phyloP scores from a whole-genome alignment of 2,113 vertebrate genomes.

The Neodon shergylaensis region DNA sequence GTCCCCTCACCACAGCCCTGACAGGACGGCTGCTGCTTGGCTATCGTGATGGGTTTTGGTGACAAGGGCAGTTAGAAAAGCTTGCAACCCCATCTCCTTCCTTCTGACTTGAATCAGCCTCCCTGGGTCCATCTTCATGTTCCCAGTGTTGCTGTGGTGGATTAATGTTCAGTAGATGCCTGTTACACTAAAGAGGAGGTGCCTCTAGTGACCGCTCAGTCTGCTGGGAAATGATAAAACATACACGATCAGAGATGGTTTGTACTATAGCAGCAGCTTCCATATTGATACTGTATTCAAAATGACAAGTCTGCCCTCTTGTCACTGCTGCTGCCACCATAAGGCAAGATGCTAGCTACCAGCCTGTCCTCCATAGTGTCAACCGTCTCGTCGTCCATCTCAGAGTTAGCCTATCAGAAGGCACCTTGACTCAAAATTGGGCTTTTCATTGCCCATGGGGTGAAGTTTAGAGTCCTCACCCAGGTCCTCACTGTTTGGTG shows the following conservation, averaged over 20 bases:
- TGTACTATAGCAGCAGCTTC: slow-evolving; percentile 50
- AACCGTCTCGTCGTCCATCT: not conserved
- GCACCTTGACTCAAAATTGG: not conserved
- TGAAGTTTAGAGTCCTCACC: not conserved
- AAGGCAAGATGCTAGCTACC: not conserved
- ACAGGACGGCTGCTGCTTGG: not conserved
- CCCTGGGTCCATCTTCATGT: not conserved
- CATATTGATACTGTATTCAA: not conserved
- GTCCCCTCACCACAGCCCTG: no score
- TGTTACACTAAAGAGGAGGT: slow-evolving; percentile 41
- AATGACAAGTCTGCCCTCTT: not conserved
- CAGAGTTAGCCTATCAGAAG: not conserved
- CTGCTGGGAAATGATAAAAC: slow-evolving; percentile 53
- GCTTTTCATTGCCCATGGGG: not conserved
- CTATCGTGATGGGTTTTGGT: not conserved
- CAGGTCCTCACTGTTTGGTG: accelerated
- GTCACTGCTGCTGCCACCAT: not conserved
- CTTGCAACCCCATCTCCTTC: not conserved
- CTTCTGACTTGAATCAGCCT: not conserved
- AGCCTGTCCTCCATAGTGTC: no score
- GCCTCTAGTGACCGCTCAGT: slow-evolving; percentile 19
- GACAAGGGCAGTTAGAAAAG: not conserved
- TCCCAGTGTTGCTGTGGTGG: slow-evolving; percentile 26
- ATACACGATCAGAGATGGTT: slow-evolving; percentile 3
- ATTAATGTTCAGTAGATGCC: slow-evolving; percentile 42